Percentiles rank a stretch among this genome's conserved stretches.
Evolutionary conservation across 2,888 invertebrate genomes (phyloP).

Genomic region (Liopterus haemorrhoidalis): DNA sequence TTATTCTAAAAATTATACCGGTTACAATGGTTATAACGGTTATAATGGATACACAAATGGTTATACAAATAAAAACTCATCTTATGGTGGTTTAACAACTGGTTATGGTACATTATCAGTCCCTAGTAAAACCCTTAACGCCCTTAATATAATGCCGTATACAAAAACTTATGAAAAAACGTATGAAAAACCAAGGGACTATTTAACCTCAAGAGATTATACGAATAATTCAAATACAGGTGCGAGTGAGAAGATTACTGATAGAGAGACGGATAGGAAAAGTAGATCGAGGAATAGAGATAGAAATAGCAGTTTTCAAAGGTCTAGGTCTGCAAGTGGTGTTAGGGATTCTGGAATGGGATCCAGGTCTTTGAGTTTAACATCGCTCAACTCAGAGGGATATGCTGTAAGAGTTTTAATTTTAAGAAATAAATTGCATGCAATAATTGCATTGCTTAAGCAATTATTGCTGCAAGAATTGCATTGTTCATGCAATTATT

Average conservation of each 20-base stretch:
- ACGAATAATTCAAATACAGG: constrained; percentile 36
- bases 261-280: constrained; percentile 42
- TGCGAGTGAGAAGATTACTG: constrained; percentile 34
- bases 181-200: constrained; percentile 35
- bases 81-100: constrained; percentile 58
- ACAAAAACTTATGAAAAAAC: constrained; percentile 36
- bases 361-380: constrained; percentile 58
- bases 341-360: constrained; percentile 42
- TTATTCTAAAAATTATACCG: constrained; percentile 41
- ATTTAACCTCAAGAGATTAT: constrained; percentile 43
- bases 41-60: constrained; percentile 44
- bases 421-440: background rate
- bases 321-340: constrained; percentile 40
- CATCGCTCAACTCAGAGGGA: constrained; percentile 73
- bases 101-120: constrained; percentile 65
- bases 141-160: constrained; percentile 54
- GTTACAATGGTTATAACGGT: no score
- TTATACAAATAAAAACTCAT: constrained; percentile 38
- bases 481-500: no score
- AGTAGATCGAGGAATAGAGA: constrained; percentile 40
- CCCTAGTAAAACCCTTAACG: constrained; percentile 54
- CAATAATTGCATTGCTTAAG: constrained; percentile 8
- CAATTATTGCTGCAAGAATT: constrained; percentile 19
- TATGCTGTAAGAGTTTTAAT: constrained; percentile 70
- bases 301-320: constrained; percentile 23